Evolutionary conservation across 2,113 vertebrate species (phyloP), one percentile per base, ranked within the genome.

Genomic region (Pseudorectes ferrugineus): DNA sequence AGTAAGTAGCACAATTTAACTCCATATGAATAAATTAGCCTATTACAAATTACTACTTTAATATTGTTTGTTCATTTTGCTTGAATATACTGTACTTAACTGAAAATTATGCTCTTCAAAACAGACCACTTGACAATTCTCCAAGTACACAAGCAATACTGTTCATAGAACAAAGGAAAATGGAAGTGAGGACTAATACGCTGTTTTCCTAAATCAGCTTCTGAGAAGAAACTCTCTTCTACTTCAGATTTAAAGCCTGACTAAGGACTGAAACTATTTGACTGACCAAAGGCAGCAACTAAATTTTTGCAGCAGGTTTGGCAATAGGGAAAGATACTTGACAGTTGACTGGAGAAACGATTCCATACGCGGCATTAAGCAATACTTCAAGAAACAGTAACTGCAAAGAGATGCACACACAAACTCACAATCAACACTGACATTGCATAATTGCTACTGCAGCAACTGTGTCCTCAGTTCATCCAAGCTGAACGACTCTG

Each of bases 401-500:
- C 61, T 67, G 38, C 26, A 35, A 19, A 68, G 23, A 90, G 24
- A 89, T 13, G 11, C 31, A 43, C 6, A 36, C 4, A 11, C 11
- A 86, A n/a, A 68, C 36, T 68, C 54, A 17, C 20, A 61, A 73
- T 45, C 36, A 61, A 46, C 75, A 54, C 18, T 13, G 9, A 42
- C 63, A 73, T 9, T 63, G 31, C 1, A 0, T 36, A 89, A 86
- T 7, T 48, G 79, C 57, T 74, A 25, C 5, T 55, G 76, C 43
- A 93, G 61, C 48, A 92, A 42, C 68, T 25, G 23, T 10, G 52
- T 23, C 59, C 76, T 77, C 85, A 43, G 55, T 26, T 79, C 57
- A 67, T 35, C 54, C 19, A 1, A 74, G 65, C 67, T 61, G 40
- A 63, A 22, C 0, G 0, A 65, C 9, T 20, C 38, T 48, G 82